Evolutionary conservation across 2,113 vertebrate genomes (phyloP).

Genomic region (Limnothrissa miodon): DNA sequence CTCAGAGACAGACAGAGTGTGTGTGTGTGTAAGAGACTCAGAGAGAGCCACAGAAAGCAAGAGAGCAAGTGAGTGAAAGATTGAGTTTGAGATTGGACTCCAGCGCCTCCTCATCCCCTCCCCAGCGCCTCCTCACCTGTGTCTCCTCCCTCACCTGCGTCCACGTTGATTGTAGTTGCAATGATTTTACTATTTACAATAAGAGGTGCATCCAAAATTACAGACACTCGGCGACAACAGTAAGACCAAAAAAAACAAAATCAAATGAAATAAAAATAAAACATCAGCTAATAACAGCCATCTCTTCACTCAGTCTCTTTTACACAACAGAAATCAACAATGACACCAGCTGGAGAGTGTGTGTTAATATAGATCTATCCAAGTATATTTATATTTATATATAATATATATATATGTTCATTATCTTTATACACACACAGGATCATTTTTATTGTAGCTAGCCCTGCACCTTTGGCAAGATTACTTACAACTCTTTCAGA

Average conservation of each 20-base stretch:
- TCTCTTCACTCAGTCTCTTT: conserved; percentile 70
- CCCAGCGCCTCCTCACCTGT: conserved; percentile 52
- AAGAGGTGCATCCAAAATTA: conserved; percentile 61
- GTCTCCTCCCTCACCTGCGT: conserved; percentile 57
- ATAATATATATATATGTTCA: conserved; percentile 67
- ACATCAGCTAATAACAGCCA: conserved; percentile 62
- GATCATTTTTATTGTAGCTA: conserved; percentile 77
- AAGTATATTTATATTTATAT: conserved; percentile 50
- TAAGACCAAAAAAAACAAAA: conserved; percentile 51
- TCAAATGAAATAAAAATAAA: conserved; percentile 45
- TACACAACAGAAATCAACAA: conserved; percentile 68
- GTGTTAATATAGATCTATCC: conserved; percentile 62
- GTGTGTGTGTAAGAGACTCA: background rate
- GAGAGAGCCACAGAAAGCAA: conserved; percentile 14
- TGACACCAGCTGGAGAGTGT: conserved; percentile 63
- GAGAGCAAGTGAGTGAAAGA: background rate
- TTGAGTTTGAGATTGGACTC: conserved; percentile 16
- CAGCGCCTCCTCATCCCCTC: conserved; percentile 29
- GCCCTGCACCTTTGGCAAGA: conserved; percentile 95
- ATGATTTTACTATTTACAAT: conserved; percentile 65
- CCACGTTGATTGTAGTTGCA: conserved; percentile 71
- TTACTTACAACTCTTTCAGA: conserved; percentile 95
- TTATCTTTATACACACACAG: conserved; percentile 68
- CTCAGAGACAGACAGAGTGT: no score
- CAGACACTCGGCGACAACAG: conserved; percentile 52